phyloP scores from a whole-genome alignment of 2,113 vertebrate species.

The Ceratotherium simum region DNA sequence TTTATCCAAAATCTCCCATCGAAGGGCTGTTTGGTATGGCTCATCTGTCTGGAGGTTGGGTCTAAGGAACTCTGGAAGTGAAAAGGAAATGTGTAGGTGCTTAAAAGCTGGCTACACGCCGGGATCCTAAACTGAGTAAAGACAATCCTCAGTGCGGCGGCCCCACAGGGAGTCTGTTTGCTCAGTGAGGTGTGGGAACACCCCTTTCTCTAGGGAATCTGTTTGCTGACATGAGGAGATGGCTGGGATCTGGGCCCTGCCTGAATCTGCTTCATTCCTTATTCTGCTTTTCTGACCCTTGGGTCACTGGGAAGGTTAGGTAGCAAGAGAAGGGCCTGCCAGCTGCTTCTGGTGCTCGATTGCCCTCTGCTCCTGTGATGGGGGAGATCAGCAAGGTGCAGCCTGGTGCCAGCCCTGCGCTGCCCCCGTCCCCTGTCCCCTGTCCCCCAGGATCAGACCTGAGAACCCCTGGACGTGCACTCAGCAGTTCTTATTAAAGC shows the following conservation, averaged over 20 bases:
- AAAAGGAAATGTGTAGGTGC: neutral
- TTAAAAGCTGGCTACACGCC: neutral
- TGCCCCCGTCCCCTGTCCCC: too few species aligned
- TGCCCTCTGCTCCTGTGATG: neutral
- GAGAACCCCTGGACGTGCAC: neutral
- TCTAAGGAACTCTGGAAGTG: neutral
- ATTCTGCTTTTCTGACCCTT: neutral
- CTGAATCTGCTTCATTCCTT: neutral
- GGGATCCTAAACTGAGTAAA: neutral
- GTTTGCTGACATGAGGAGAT: neutral
- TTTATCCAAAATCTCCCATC: neutral
- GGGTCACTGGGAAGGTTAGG: neutral
- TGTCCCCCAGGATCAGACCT: too few species aligned
- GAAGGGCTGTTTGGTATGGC: neutral
- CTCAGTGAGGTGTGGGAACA: neutral
- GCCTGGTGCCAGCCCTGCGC: neutral
- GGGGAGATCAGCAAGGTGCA: neutral
- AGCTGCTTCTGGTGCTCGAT: neutral
- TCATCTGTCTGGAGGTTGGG: neutral
- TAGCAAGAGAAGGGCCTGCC: neutral
- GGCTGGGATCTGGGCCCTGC: neutral
- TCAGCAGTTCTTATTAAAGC: neutral
- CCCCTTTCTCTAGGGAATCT: neutral
- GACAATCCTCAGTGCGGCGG: neutral
- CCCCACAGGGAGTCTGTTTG: fast-evolving